A percentile compares a stretch with the other conserved stretches of the same genome.
phyloP scores from a whole-genome alignment of 2,888 invertebrate species.

The Drosophila meridionalis region DNA sequence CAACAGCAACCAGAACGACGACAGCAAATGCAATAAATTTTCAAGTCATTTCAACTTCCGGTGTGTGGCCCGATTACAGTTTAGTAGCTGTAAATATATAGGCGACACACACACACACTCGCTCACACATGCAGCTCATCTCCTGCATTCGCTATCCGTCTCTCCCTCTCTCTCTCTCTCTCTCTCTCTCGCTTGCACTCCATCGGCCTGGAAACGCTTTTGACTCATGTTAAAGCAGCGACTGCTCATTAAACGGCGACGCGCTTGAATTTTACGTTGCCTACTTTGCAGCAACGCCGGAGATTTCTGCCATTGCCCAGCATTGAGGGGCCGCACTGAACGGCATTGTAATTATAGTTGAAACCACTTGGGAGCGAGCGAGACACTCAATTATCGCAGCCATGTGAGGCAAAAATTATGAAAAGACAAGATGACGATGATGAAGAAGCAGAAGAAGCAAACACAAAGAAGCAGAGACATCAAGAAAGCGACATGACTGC shows the following conservation, averaged over 20 bases:
- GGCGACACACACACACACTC: slow-evolving; percentile 25
- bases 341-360: slow-evolving; percentile 70
- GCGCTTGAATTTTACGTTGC: slow-evolving; percentile 33
- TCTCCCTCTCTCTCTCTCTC: not conserved
- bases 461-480: slow-evolving; percentile 1
- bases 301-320: slow-evolving; percentile 21
- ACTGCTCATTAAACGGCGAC: slow-evolving; percentile 13
- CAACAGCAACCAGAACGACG: slow-evolving; percentile 35
- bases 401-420: slow-evolving; percentile 50
- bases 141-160: not conserved
- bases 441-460: not conserved
- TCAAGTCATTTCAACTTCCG: slow-evolving; percentile 80
- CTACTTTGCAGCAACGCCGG: slow-evolving; percentile 37
- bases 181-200: not conserved
- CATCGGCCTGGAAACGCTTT: slow-evolving; percentile 1
- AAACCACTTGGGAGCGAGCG: slow-evolving; percentile 48
- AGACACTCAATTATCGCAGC: slow-evolving; percentile 24
- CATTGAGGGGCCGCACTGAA: slow-evolving; percentile 32
- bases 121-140: slow-evolving; percentile 1
- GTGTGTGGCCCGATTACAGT: slow-evolving; percentile 79
- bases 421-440: slow-evolving; percentile 18
- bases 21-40: slow-evolving; percentile 80
- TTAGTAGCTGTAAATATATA: slow-evolving; percentile 77
- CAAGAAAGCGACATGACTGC: not conserved
- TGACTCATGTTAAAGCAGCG: slow-evolving; percentile 9